Percentiles rank a stretch among this genome's conserved stretches.
These are phyloP conservation scores for Chiridota heheva DNA, from an alignment of 35 echinoderm and acorn worm genomes.

Conservation along the genomic window DNA sequence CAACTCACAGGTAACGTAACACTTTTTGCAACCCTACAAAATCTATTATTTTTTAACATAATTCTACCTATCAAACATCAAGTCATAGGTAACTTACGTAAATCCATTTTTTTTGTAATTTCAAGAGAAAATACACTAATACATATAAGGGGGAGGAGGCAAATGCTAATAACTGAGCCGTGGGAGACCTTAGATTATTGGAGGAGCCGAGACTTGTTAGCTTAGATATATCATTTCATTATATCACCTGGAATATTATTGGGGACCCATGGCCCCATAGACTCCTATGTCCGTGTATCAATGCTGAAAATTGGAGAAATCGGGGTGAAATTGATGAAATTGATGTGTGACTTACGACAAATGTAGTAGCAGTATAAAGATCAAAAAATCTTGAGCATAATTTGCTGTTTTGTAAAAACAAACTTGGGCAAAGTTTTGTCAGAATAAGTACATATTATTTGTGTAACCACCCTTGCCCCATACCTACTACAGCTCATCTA, in stretches of 20 bases:
- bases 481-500: too few species aligned
- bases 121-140: neutral
- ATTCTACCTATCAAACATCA: slow-evolving; percentile 68
- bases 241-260: neutral
- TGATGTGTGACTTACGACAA: too few species aligned
- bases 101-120: neutral
- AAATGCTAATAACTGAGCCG: neutral
- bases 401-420: too few species aligned
- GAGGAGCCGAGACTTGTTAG: neutral
- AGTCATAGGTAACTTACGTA: slow-evolving; percentile 67
- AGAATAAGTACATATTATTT: too few species aligned
- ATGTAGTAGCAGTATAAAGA: too few species aligned
- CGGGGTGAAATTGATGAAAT: too few species aligned
- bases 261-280: too few species aligned
- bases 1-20: slow-evolving; percentile 64
- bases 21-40: slow-evolving; percentile 63
- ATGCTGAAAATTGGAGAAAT: too few species aligned
- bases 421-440: too few species aligned
- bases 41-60: slow-evolving; percentile 91
- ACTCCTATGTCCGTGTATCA: too few species aligned
- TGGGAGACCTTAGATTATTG: neutral
- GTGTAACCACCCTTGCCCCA: too few species aligned
- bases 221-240: neutral
- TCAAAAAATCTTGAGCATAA: too few species aligned
- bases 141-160: neutral